A percentile compares a stretch with the other conserved stretches of the same genome.
phyloP scores from a whole-genome alignment of 1,140 invertebrate species.

The Diorhabda elongata region DNA sequence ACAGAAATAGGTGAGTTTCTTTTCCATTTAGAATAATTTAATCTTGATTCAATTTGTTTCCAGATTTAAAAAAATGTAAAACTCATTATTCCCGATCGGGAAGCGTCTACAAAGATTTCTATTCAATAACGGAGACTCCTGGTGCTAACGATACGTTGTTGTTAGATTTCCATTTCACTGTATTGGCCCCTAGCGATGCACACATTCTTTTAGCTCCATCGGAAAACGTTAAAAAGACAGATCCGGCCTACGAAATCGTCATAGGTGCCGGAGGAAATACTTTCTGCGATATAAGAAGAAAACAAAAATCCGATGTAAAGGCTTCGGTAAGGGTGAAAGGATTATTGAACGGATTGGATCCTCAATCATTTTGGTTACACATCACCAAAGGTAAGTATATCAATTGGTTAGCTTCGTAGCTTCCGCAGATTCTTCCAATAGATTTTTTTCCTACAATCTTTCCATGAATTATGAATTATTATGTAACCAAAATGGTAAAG shows the following conservation, averaged over 20 bases:
- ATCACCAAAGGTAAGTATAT: slow-evolving; percentile 50
- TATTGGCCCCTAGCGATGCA: slow-evolving; percentile 56
- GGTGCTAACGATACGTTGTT: slow-evolving; percentile 35
- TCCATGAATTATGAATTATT: too few species aligned
- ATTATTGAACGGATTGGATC: slow-evolving; percentile 52
- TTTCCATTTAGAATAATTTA: too few species aligned
- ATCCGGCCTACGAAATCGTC: slow-evolving; percentile 60
- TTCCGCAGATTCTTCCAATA: too few species aligned
- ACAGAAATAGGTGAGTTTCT: too few species aligned
- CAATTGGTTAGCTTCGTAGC: neutral
- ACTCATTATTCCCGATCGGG: slow-evolving; percentile 49
- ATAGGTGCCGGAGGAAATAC: slow-evolving; percentile 58
- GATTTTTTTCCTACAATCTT: too few species aligned
- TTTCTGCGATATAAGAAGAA: slow-evolving; percentile 56
- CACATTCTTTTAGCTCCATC: slow-evolving; percentile 56
- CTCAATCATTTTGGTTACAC: slow-evolving; percentile 56
- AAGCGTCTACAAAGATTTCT: slow-evolving; percentile 51
- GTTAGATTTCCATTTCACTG: slow-evolving; percentile 56
- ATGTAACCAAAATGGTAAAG: too few species aligned
- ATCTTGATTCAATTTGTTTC: slow-evolving; percentile 12
- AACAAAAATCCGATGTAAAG: slow-evolving; percentile 50
- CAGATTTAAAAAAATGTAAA: slow-evolving; percentile 47
- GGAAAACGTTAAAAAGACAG: slow-evolving; percentile 39
- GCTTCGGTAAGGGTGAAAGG: slow-evolving; percentile 48
- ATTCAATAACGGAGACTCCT: slow-evolving; percentile 38